Percentiles rank a stretch among this genome's conserved stretches.
phyloP scores from a whole-genome alignment of 2,888 invertebrate species.

The Epinotia demarniana region DNA sequence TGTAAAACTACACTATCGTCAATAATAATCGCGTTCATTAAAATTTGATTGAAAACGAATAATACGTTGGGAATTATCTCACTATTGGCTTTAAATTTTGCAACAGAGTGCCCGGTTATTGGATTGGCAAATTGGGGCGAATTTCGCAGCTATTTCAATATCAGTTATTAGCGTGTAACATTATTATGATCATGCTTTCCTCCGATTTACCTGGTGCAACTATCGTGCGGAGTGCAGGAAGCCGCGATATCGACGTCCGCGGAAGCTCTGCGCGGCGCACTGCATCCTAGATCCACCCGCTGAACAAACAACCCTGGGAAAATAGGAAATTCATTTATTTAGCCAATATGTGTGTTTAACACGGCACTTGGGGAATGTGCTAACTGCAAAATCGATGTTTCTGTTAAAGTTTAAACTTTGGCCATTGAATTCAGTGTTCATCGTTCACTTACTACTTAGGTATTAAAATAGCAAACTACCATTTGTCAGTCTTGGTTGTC shows the following conservation, averaged over 20 bases:
- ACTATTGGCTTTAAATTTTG: background rate
- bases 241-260: slow-evolving; percentile 19
- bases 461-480: too few relatives aligned
- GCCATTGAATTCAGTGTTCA: too few relatives aligned
- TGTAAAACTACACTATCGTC: background rate
- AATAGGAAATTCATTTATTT: slow-evolving; percentile 7
- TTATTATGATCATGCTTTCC: background rate
- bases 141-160: slow-evolving; percentile 2
- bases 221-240: slow-evolving; percentile 23
- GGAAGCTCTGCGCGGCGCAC: slow-evolving; percentile 25
- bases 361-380: background rate
- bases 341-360: background rate
- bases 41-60: background rate
- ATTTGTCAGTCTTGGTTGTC: too few relatives aligned
- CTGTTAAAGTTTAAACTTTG: too few relatives aligned
- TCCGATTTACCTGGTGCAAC: slow-evolving; percentile 1
- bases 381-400: too few relatives aligned
- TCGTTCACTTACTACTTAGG: too few relatives aligned
- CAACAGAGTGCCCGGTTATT: background rate
- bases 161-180: background rate
- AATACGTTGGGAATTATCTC: background rate
- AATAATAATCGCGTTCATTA: background rate
- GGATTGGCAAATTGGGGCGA: background rate
- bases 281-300: slow-evolving; percentile 16
- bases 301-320: background rate